Evolutionary conservation across 1,140 invertebrate species (phyloP).

Genomic region (Eubasilissa regina): DNA sequence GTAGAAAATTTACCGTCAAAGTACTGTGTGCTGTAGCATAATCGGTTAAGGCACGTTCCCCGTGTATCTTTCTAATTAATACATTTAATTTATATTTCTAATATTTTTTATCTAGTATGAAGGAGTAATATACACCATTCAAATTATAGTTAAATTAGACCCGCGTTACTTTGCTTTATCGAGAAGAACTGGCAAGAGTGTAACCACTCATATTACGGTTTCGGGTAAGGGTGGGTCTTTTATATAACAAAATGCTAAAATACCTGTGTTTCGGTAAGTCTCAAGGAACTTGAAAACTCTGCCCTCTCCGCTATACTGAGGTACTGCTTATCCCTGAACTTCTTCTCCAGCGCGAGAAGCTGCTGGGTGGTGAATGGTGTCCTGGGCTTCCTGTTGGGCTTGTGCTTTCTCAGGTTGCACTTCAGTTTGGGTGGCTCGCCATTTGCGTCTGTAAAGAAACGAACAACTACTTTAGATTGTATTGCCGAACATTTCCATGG

Average conservation of each 20-base stretch:
- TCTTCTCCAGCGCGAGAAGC: conserved; percentile 93
- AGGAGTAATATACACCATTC: too few species aligned
- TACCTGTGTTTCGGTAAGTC: conserved; percentile 95
- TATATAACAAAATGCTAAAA: conserved; percentile 55
- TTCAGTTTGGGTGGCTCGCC: conserved; percentile 88
- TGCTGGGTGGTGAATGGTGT: conserved; percentile 98
- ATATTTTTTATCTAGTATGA: too few species aligned
- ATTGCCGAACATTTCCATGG: conserved; percentile 31
- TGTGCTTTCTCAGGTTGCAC: conserved; percentile 93
- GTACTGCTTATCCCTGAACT: conserved; percentile 97
- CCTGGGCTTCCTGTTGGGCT: conserved; percentile 96
- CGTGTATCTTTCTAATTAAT: too few species aligned
- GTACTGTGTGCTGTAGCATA: too few species aligned
- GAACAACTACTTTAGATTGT: conserved; percentile 45
- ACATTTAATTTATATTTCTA: too few species aligned
- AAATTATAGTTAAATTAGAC: too few species aligned
- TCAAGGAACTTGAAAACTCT: conserved; percentile 94
- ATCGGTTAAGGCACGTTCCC: too few species aligned
- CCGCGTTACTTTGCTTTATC: too few species aligned
- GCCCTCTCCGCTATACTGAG: conserved; percentile 96
- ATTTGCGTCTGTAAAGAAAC: conserved; percentile 74
- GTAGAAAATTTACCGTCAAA: too few species aligned
- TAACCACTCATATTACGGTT: too few species aligned
- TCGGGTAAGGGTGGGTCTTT: too few species aligned
- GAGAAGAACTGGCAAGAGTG: too few species aligned